Base-by-base conservation (phyloP, 2,797 vertebrate genomes). In the Megaceryle alcyon region DNA sequence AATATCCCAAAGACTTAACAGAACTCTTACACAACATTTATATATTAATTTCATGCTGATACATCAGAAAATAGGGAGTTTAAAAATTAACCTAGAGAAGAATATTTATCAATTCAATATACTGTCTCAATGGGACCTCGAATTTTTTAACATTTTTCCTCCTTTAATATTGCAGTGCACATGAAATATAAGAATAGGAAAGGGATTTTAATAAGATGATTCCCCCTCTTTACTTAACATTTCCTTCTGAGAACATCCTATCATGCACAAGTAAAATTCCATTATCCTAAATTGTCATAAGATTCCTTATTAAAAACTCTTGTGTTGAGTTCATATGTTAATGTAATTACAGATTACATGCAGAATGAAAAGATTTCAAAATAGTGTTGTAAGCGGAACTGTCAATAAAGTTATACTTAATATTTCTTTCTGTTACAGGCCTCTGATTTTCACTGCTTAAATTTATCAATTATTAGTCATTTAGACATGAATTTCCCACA, bases 211-310 rank as follows among this genome's bases (percentile, higher is more conserved):
- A 39, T 83, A 76, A 44, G 85, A 88, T 82, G 46, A 91, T 84
- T 96, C 76, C 29, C 7, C 7, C 9, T 37, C 48, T 85, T 96
- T 78, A 59, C 78, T 95, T 96, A 93, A 57, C 90, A 96, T 91
- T 96, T 96, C 89, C 95, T 94, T 94, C 93, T 92, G 88, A 94
- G 86, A 96, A 72, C 86, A 91, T 53, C 92, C 73, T 87, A 91
- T 94, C 91, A 31, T 87, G 85, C 81, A 95, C 64, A 69, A 66
- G 80, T 93, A 92, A 85, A 88, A 96, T 69, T 94, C 71, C 79
- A 94, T 94, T 96, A 97, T 71, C 59, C 88, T 91, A 90, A 75
- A 92, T 41, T 94, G 80, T 88, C 33, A 7, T 82, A 88, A 72
- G 70, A 54, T 68, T 94, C 49, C 82, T 68, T 63, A 73, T 33